phyloP scores from a whole-genome alignment of 1,140 invertebrate genomes.

The Grapholita molesta region DNA sequence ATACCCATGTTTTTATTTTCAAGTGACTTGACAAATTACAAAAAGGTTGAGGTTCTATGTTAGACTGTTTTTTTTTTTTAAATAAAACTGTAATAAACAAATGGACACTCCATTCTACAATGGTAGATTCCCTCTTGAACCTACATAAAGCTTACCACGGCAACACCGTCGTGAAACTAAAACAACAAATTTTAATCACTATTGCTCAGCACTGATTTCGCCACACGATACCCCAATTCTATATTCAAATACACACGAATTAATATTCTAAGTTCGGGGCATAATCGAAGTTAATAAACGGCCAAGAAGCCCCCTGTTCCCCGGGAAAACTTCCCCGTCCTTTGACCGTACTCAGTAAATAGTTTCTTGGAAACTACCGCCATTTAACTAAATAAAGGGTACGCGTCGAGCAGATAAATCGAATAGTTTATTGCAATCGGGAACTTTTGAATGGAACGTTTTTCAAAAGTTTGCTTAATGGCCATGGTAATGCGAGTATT shows the following conservation, averaged over 20 bases:
- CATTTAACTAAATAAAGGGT: conserved; percentile 17
- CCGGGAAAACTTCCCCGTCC: conserved; percentile 5
- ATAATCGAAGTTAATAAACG: conserved; percentile 16
- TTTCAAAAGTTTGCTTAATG: conserved; percentile 10
- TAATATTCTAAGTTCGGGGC: conserved; percentile 7
- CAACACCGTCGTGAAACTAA: not conserved
- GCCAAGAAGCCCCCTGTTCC: not conserved
- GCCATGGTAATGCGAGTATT: not conserved
- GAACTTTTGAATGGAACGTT: not conserved
- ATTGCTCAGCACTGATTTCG: not conserved
- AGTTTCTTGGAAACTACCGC: conserved; percentile 16
- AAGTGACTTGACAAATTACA: too few relatives aligned
- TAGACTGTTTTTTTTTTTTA: too few relatives aligned
- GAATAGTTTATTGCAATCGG: conserved; percentile 9
- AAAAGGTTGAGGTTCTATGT: too few relatives aligned
- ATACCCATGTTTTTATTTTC: too few relatives aligned
- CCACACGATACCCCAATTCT: not conserved
- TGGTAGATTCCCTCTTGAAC: too few relatives aligned
- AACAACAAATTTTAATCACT: not conserved
- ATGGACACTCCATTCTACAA: too few relatives aligned
- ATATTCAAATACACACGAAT: conserved; percentile 15
- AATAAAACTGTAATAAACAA: too few relatives aligned
- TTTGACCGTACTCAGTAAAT: conserved; percentile 17
- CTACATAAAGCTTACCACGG: not conserved
- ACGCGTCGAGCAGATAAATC: conserved; percentile 6